A percentile compares a stretch with the other conserved stretches of the same genome.
Evolutionary conservation across 2,797 vertebrate species (phyloP).

Genomic region (Notolabrus celidotus): DNA sequence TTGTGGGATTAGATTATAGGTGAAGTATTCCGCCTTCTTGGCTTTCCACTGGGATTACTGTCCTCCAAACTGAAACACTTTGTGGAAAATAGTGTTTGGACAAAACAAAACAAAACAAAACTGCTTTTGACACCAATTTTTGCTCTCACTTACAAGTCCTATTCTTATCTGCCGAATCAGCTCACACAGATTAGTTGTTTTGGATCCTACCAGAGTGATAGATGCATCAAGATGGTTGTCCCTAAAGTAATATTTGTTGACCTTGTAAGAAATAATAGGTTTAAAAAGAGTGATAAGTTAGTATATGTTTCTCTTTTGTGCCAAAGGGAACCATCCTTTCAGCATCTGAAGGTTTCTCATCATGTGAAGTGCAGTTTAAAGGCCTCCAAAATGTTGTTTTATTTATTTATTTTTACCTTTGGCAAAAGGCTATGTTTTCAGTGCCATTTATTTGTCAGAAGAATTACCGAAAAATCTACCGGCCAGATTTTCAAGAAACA

Average conservation of each 20-base stretch:
- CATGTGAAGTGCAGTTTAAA: not conserved
- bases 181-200: no score
- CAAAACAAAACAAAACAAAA: no score
- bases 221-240: no score
- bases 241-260: not conserved
- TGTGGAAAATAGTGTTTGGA: no score
- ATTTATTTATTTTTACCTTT: not conserved
- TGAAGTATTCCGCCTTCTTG: no score
- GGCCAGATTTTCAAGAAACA: not conserved
- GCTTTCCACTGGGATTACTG: no score
- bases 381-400: not conserved
- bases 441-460: not conserved
- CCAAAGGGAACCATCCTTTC: not conserved
- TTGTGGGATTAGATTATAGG: no score
- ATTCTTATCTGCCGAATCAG: no score
- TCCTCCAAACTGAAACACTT: no score
- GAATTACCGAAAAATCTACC: not conserved
- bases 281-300: not conserved
- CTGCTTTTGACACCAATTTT: no score
- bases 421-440: not conserved
- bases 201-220: no score
- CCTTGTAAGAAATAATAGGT: not conserved
- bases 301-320: not conserved
- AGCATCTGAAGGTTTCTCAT: not conserved
- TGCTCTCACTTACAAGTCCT: no score